Evolutionary conservation across 2,797 vertebrate species (phyloP).

Genomic region (Bucorvus abyssinicus): DNA sequence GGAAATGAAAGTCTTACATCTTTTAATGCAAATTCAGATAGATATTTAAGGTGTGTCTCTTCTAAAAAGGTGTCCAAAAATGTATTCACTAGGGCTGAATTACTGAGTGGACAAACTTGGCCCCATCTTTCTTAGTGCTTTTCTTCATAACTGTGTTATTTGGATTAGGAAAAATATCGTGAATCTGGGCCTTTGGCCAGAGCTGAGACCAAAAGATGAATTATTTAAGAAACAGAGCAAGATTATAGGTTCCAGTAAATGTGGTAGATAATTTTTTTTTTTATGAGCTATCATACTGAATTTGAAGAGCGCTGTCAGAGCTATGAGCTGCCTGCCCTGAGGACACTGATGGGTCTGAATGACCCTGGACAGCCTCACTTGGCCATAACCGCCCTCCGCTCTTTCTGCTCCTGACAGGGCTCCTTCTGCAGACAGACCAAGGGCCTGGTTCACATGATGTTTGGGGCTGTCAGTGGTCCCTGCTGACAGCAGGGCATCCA

Average conservation of each 20-base stretch:
- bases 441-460: accelerated
- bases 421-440: accelerated
- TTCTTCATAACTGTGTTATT: neutral
- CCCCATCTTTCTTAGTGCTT: neutral
- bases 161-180: neutral
- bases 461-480: accelerated
- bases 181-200: neutral
- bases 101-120: neutral
- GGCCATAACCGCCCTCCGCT: neutral
- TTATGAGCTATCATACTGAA: neutral
- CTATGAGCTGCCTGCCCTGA: neutral
- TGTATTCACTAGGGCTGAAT: neutral
- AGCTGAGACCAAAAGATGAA: neutral
- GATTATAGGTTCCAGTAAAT: neutral
- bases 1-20: neutral
- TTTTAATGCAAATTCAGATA: neutral
- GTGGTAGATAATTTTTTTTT: neutral
- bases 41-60: neutral
- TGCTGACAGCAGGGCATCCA: no score
- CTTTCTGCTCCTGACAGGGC: no score
- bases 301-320: neutral
- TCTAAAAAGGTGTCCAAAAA: neutral
- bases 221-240: neutral
- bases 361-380: neutral
- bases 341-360: neutral